Evolutionary conservation across 2,888 invertebrate species (phyloP), one percentile per base, ranked within the genome.

Genomic region (Phaedon cochleariae): DNA sequence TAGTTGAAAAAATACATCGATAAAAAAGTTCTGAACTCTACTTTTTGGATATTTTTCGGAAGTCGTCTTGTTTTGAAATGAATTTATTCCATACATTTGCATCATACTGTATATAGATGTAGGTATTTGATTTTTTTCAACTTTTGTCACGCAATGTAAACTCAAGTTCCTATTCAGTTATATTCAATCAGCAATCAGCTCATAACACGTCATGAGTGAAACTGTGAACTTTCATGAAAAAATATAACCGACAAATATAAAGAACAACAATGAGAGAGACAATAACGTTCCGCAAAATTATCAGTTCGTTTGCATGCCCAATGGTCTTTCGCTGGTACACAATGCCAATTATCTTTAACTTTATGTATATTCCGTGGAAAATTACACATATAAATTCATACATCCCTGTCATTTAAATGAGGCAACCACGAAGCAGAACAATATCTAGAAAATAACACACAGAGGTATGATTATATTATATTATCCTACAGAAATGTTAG

Each of bases 401-500:
- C 68, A 68, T 73, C 68, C 70, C 66, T 69, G 70, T 71, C 71
- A 73, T 71, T 73, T 70, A 69, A 73, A 73, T 73, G 67, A 70
- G 61, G 64, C 59, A 69, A 57, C 59, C 71, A 70, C 59, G 52
- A 46, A 73, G 66, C 70, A 64, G 64, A 68, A 73, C 73, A 57
- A 57, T 45, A 20, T 9, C 20, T 37, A 65, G 31, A 60, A 66
- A 71, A 67, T 15, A 34, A 15, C n/a, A 41, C 41, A 41, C 41
- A 9, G 12, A 41, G n/a, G 41, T 41, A 41, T 41, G 2, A 41
- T 41, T 41, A 34, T 34, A 34, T 10, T 15, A 3, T 3, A 41
- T 26, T 26, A 12, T 12, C 6, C n/a, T 2, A 15, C 41, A 10
- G 15, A 41, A 41, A 41, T 15, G 41, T 7, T 15, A 15, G 15